Evolutionary conservation across 92 coral and sea anemone species (phyloP).

Genomic region (Nematostella vectensis): DNA sequence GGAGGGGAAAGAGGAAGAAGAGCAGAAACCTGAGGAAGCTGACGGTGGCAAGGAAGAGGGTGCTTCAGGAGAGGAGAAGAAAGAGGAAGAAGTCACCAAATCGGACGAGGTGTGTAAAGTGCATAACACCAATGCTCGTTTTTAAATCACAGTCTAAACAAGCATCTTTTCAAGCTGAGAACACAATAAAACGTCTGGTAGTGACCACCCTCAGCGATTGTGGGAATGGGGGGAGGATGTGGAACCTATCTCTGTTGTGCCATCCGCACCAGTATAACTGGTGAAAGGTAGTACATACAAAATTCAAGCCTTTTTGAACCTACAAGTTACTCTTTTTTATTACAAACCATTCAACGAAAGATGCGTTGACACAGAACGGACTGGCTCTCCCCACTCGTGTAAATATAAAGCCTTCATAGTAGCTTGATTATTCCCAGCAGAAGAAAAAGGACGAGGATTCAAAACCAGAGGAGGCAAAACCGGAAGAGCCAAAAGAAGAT

Average conservation of each 20-base stretch:
- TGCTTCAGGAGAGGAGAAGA: constrained; percentile 14
- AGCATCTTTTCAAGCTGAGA: no score
- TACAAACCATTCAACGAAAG: no score
- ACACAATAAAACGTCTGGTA: neutral
- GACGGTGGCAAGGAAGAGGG: constrained; percentile 27
- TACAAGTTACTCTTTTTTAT: no score
- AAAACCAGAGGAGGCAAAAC: constrained; percentile 4
- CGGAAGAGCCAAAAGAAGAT: constrained; percentile 15
- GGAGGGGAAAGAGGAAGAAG: neutral
- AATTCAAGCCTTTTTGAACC: no score
- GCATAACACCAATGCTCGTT: neutral
- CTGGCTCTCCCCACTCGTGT: no score
- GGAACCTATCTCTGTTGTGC: no score
- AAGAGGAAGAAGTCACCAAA: constrained; percentile 17
- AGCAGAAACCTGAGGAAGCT: constrained; percentile 25
- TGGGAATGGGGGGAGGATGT: no score
- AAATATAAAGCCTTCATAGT: neutral
- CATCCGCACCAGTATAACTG: no score
- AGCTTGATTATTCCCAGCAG: neutral
- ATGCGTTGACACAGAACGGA: no score
- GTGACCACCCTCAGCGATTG: neutral
- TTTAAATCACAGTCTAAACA: no score
- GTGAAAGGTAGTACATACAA: no score
- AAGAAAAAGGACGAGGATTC: constrained; percentile 5
- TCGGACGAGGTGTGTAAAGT: constrained; percentile 6